These are phyloP conservation scores for Strix aluco DNA, from an alignment of 2,113 vertebrate species.

Conservation along the genomic window DNA sequence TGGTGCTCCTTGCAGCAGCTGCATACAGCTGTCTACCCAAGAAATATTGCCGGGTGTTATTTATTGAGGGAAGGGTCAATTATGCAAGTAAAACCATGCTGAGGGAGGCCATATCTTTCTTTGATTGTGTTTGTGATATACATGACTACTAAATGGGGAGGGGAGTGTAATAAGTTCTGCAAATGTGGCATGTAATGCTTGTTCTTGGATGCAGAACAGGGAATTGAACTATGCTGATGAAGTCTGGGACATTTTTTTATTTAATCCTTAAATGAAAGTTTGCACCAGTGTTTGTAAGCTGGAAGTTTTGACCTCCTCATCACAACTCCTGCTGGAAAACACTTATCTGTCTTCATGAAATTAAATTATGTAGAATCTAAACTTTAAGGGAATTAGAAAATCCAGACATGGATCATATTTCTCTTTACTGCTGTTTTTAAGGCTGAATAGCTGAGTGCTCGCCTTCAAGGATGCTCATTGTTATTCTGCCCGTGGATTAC, in stretches of 20 bases:
- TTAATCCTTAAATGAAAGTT: not conserved
- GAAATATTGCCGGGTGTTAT: not conserved
- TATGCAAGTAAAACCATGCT: not conserved
- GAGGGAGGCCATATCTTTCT: not conserved
- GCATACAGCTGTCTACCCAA: not conserved
- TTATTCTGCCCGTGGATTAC: not conserved
- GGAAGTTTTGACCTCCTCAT: not conserved
- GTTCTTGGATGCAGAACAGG: not conserved
- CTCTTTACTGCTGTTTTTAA: not conserved
- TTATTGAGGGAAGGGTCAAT: not conserved
- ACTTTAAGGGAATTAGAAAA: not conserved
- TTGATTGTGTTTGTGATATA: not conserved
- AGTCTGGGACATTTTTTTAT: not conserved
- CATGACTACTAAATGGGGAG: fast-evolving
- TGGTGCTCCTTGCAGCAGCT: not conserved
- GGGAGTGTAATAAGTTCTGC: not conserved
- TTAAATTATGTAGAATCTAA: not conserved
- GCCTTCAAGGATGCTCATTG: not conserved
- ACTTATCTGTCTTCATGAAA: not conserved
- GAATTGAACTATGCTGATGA: not conserved
- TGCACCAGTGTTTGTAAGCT: not conserved
- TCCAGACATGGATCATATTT: not conserved
- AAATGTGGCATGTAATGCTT: not conserved
- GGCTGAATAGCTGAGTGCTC: not conserved
- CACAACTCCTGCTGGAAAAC: not conserved